Conservation (phyloP, 2,888 invertebrate species). For the Drosophila sordidula region DNA sequence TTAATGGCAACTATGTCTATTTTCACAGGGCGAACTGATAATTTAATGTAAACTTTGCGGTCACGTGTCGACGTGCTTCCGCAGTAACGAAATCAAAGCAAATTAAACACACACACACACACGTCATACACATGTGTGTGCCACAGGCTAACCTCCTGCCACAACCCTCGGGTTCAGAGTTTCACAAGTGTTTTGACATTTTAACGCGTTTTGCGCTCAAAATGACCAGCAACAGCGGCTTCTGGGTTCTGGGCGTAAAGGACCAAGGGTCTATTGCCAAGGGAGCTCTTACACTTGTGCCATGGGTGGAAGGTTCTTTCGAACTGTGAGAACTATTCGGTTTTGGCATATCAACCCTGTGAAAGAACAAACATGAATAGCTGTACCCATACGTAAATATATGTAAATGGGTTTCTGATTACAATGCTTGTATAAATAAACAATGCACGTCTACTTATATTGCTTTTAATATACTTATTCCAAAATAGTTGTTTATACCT, state of each 20-base stretch:
- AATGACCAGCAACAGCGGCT: conserved; percentile 68
- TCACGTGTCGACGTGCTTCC: conserved; percentile 61
- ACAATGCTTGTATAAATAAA: neutral
- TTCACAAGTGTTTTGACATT: conserved; percentile 79
- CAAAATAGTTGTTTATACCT: too few relatives aligned
- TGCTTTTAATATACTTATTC: neutral
- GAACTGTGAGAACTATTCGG: conserved; percentile 64
- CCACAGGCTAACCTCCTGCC: conserved; percentile 24
- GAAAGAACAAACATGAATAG: conserved; percentile 24
- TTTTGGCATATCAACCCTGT: conserved; percentile 47
- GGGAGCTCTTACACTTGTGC: conserved; percentile 78
- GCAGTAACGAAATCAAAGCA: conserved; percentile 67
- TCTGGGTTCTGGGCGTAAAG: conserved; percentile 10
- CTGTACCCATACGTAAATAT: conserved; percentile 4
- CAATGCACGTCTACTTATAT: neutral
- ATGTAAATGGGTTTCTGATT: conserved; percentile 21
- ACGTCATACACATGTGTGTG: conserved; percentile 30
- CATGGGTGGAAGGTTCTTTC: conserved; percentile 37
- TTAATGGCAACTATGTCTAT: conserved; percentile 41
- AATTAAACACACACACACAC: conserved; percentile 46
- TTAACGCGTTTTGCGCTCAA: conserved; percentile 61
- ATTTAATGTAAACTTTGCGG: conserved; percentile 79
- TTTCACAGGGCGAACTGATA: conserved; percentile 51
- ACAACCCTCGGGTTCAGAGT: conserved; percentile 26
- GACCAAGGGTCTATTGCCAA: conserved; percentile 59